Percentiles rank a stretch among this genome's conserved stretches.
phyloP scores from a whole-genome alignment of 2,888 invertebrate species.

The Plagiodera versicolora region DNA sequence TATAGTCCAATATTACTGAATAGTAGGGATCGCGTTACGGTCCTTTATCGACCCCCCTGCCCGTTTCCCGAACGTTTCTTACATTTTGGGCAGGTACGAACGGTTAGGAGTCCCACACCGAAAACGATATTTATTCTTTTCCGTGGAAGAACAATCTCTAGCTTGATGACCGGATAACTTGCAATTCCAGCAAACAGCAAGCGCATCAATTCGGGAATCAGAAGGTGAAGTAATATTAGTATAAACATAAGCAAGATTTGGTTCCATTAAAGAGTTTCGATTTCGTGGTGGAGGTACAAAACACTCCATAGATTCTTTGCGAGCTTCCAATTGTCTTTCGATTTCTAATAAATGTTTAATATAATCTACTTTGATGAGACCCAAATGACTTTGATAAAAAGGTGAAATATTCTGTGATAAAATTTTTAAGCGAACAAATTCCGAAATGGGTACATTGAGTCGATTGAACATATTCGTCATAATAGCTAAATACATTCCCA shows the following conservation, averaged over 20 bases:
- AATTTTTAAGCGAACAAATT: neutral
- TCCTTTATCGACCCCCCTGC: neutral
- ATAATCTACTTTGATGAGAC: neutral
- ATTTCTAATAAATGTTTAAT: neutral
- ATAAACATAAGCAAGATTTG: conserved; percentile 6
- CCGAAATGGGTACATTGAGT: neutral
- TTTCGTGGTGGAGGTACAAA: neutral
- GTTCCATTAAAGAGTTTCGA: conserved; percentile 1
- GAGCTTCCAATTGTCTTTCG: neutral
- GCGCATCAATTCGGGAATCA: too few relatives aligned
- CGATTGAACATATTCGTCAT: neutral
- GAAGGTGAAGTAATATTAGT: too few relatives aligned
- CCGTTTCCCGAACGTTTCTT: neutral
- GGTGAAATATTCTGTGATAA: neutral
- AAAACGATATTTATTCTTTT: neutral
- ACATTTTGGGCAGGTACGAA: neutral
- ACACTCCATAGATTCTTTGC: neutral
- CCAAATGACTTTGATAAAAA: neutral
- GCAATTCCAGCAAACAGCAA: too few relatives aligned
- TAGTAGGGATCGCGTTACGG: neutral
- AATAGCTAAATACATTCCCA: neutral
- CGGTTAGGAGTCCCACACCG: conserved; percentile 1
- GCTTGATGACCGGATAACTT: neutral
- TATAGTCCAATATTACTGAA: neutral
- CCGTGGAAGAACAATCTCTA: neutral